phyloP scores from a whole-genome alignment of 2,888 invertebrate genomes.

The Drosophila subsilvestris region DNA sequence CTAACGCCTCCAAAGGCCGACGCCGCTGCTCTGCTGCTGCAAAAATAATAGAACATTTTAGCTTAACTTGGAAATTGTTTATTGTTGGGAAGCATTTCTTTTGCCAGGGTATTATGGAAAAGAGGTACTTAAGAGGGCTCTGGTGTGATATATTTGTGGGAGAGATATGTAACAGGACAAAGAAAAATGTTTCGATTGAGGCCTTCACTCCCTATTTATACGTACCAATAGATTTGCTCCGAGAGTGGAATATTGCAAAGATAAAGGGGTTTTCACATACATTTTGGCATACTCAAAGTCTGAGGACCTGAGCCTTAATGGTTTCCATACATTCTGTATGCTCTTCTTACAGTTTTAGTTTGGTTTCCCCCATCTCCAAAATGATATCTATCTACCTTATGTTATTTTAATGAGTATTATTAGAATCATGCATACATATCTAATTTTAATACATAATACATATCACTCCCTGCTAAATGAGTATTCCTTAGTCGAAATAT shows the following conservation, averaged over 20 bases:
- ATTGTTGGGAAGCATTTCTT: conserved; percentile 23
- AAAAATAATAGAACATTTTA: conserved; percentile 9
- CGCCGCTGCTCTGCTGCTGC: neutral
- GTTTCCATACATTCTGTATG: too few relatives aligned
- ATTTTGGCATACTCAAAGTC: too few relatives aligned
- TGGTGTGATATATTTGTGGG: neutral
- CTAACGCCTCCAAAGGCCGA: conserved; percentile 26
- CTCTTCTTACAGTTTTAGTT: conserved; percentile 16
- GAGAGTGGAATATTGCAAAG: too few relatives aligned
- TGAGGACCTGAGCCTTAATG: too few relatives aligned
- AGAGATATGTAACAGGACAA: neutral
- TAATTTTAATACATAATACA: neutral
- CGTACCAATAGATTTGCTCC: too few relatives aligned
- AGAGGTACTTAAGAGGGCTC: neutral
- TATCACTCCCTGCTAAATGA: neutral
- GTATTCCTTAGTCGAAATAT: neutral
- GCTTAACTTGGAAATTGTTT: conserved; percentile 30
- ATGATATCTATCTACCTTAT: neutral
- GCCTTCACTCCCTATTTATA: too few relatives aligned
- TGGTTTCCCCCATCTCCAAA: neutral
- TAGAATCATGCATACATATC: neutral
- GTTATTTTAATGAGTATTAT: conserved; percentile 4
- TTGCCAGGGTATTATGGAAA: neutral
- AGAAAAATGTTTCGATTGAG: neutral
- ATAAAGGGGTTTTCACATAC: too few relatives aligned